Evolutionary conservation across 2,888 invertebrate species (phyloP).

Genomic region (Aphodius sticticus): DNA sequence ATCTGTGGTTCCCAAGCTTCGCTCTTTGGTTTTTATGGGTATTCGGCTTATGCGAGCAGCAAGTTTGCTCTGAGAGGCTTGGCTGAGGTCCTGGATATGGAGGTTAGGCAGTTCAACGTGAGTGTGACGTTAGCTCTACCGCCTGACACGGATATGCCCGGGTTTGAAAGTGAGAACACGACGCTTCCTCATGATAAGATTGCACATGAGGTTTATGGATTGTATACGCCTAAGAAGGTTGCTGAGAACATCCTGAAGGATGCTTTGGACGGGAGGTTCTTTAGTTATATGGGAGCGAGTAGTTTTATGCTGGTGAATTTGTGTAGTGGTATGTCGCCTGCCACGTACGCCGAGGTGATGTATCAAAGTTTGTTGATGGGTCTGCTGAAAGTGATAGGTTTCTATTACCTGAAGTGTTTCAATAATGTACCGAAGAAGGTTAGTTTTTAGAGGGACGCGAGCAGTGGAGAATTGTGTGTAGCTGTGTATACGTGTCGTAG

Average conservation of each 20-base stretch:
- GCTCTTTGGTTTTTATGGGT: constrained; percentile 88
- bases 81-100: constrained; percentile 95
- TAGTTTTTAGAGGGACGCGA: not conserved
- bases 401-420: constrained; percentile 71
- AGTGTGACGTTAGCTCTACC: constrained; percentile 88
- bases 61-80: constrained; percentile 96
- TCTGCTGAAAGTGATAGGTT: constrained; percentile 71
- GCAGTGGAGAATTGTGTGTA: not conserved
- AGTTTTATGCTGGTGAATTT: constrained; percentile 79
- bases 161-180: constrained; percentile 86
- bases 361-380: constrained; percentile 76
- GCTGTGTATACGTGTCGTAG: not conserved
- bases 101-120: constrained; percentile 83
- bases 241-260: constrained; percentile 82
- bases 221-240: constrained; percentile 80
- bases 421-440: constrained; percentile 66
- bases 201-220: constrained; percentile 82
- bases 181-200: constrained; percentile 89
- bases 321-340: constrained; percentile 83
- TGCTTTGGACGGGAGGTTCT: constrained; percentile 82
- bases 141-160: constrained; percentile 98
- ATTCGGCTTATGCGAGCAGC: constrained; percentile 87
- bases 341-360: constrained; percentile 72
- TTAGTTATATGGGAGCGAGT: constrained; percentile 85
- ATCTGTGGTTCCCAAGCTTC: constrained; percentile 92